These are phyloP conservation scores for Zele albiditarsus DNA, from an alignment of 2,888 invertebrate species.

Conservation along the genomic window DNA sequence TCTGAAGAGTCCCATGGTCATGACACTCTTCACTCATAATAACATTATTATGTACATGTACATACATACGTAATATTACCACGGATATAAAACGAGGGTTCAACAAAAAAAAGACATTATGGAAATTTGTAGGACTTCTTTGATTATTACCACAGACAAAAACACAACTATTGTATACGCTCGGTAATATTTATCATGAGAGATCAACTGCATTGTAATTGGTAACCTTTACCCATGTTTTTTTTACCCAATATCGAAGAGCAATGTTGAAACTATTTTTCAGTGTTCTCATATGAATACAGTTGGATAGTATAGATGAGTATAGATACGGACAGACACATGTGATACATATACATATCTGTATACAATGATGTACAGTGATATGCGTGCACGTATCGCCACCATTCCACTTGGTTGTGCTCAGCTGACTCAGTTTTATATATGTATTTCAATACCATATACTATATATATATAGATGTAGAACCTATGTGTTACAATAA, in stretches of 20 bases:
- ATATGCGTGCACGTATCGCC: not conserved
- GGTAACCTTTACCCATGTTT: constrained; percentile 47
- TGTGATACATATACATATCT: too few species aligned
- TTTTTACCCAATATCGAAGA: constrained; percentile 19
- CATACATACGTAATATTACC: constrained; percentile 7
- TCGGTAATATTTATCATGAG: constrained; percentile 26
- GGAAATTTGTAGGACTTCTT: constrained; percentile 35
- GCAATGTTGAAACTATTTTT: constrained; percentile 11
- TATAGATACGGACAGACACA: too few species aligned
- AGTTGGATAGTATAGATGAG: not conserved
- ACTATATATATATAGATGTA: not conserved
- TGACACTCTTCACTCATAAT: not conserved
- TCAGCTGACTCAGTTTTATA: not conserved
- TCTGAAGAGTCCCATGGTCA: not conserved
- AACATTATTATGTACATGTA: not conserved
- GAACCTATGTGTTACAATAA: not conserved
- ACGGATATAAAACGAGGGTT: not conserved
- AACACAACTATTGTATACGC: constrained; percentile 40
- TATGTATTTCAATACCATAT: too few species aligned
- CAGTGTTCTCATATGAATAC: constrained; percentile 11
- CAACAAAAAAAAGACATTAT: constrained; percentile 30
- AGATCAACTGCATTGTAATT: constrained; percentile 34
- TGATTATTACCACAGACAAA: constrained; percentile 33
- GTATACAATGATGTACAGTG: not conserved
- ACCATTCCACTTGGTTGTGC: not conserved